Base-by-base conservation (phyloP, 1,140 invertebrate species). In the Brevipalpus yothersi region DNA sequence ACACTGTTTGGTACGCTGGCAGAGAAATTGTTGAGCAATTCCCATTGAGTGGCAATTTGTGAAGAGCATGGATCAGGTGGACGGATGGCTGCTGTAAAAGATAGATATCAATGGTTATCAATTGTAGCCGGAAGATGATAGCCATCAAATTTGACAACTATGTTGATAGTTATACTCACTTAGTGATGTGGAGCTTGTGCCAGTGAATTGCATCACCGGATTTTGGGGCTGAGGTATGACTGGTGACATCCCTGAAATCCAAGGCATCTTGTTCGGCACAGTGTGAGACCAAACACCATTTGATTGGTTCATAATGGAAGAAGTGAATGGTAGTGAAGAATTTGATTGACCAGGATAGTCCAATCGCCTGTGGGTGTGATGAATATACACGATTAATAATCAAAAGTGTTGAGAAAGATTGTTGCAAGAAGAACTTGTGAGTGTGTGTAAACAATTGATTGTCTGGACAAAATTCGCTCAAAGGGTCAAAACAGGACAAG, bases 1-100 rank as follows among this genome's bases (percentile, higher is more conserved):
- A 31, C 31, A 31, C 2, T 31, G 31, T 31, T 2, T 31, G 31
- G 31, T 31, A 31, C 31, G 49, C 56, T 54, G n/a, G 58, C 49
- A 51, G 49, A 51, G 21, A 51, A 19, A 10, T 62, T 61, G 40
- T 64, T 39, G 15, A 62, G 41, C 12, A 64, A 53, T 47, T 64
- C 63, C 63, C 63, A 64, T 41, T 53, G 41, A 11, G 63, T 63
- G 19, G 63, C 61, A 31, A 61, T 64, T 43, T 61, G 62, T 47
- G 63, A 64, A 15, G 63, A 63, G 39, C 63, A 64, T 10, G 63
- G 63, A 58, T 64, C 61, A 19, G 63, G 63, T 39, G 58, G 53
- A 15, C 56, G 58, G n/a, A 57, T 42, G 17, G 41, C 56, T 12
- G 19, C 41, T n/a, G 4, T 3, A 15, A 15, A 41, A 55, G 3